Evolutionary conservation across 1,140 invertebrate genomes (phyloP).

Genomic region (Planococcus citri): DNA sequence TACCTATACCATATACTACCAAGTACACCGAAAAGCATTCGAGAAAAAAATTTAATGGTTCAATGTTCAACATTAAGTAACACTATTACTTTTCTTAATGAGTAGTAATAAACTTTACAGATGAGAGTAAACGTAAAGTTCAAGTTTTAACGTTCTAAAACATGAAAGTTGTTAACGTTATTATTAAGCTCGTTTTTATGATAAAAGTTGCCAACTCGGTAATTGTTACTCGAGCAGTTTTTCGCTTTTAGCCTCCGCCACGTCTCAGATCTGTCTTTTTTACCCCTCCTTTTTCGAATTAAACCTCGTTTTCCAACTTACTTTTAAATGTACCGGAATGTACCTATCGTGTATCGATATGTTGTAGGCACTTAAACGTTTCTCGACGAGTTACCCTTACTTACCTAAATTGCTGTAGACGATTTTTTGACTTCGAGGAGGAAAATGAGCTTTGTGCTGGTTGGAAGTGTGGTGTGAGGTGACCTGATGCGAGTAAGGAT

Average conservation of each 20-base stretch:
- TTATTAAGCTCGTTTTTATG: constrained; percentile 7
- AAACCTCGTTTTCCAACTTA: too few relatives aligned
- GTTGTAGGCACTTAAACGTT: too few relatives aligned
- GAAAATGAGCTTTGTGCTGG: too few relatives aligned
- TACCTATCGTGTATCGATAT: too few relatives aligned
- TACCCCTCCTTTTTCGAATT: neutral
- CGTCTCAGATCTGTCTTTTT: neutral
- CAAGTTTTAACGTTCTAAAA: constrained; percentile 7
- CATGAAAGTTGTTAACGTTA: constrained; percentile 7
- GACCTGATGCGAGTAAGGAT: too few relatives aligned
- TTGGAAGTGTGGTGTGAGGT: too few relatives aligned
- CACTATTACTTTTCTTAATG: neutral
- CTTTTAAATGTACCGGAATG: too few relatives aligned
- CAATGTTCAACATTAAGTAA: constrained; percentile 1
- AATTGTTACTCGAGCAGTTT: neutral
- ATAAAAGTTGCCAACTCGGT: constrained; percentile 1
- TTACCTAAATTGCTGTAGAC: too few relatives aligned
- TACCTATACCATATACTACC: too few relatives aligned
- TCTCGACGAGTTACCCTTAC: too few relatives aligned
- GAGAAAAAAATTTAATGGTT: constrained; percentile 8
- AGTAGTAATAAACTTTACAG: constrained; percentile 4
- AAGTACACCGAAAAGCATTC: neutral
- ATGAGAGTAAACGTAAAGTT: constrained; percentile 7
- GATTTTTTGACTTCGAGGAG: too few relatives aligned
- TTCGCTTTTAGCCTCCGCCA: neutral